These are phyloP conservation scores for Drosophila takahashii DNA, from an alignment of 1,140 invertebrate species.

Conservation along the genomic window DNA sequence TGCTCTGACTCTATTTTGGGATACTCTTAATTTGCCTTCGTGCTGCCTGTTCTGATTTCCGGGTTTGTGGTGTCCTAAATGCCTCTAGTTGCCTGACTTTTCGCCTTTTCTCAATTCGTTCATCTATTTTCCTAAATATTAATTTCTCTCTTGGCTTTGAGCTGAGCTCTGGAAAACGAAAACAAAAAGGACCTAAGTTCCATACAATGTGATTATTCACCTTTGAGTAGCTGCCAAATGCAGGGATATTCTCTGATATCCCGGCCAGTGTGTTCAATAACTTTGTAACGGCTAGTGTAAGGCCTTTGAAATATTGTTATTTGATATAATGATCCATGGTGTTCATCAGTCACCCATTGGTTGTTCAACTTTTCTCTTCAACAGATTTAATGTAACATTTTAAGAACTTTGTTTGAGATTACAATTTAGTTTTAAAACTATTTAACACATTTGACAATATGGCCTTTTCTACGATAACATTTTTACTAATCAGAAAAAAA, in stretches of 20 bases:
- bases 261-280: background rate
- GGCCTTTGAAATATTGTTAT: background rate
- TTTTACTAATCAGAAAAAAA: no score
- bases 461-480: no score
- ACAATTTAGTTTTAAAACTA: no score
- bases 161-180: constrained; percentile 36
- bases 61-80: background rate
- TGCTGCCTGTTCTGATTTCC: constrained; percentile 5
- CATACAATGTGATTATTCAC: constrained; percentile 7
- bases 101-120: constrained; percentile 4
- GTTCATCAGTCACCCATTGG: no score
- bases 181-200: constrained; percentile 3
- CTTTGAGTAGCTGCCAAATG: constrained; percentile 4
- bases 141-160: constrained; percentile 24
- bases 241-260: constrained; percentile 1
- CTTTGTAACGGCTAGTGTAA: background rate
- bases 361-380: no score
- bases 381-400: no score
- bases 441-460: no score
- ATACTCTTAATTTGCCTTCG: background rate
- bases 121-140: constrained; percentile 6
- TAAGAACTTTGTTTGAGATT: no score
- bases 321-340: no score
- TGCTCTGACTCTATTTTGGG: constrained; percentile 2
- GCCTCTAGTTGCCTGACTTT: constrained; percentile 2